Evolutionary conservation across 2,888 invertebrate genomes (phyloP).

Genomic region (Onthophagus sagittarius): DNA sequence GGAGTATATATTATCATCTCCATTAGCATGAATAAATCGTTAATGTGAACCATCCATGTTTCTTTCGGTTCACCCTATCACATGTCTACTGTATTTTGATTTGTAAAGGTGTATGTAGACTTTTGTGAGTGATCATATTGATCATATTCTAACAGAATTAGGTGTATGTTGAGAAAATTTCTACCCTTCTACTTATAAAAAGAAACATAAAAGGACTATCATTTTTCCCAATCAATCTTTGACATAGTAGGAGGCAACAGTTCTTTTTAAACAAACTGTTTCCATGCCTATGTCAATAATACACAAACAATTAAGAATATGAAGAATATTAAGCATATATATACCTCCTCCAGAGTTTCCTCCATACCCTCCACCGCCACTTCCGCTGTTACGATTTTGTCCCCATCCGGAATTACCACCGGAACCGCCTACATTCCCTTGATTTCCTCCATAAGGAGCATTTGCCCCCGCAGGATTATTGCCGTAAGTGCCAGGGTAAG

Average conservation of each 20-base stretch:
- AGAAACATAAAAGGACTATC: constrained; percentile 45
- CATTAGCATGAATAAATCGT: too few relatives aligned
- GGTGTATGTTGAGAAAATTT: constrained; percentile 42
- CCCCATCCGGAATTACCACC: constrained; percentile 35
- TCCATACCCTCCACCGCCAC: constrained; percentile 32
- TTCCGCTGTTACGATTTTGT: constrained; percentile 32
- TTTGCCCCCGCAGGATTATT: constrained; percentile 28
- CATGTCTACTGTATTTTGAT: too few relatives aligned
- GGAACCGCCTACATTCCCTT: constrained; percentile 30
- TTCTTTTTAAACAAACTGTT: constrained; percentile 30
- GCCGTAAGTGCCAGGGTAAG: constrained; percentile 35
- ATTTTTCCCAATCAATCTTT: constrained; percentile 38
- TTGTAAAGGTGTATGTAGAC: too few relatives aligned
- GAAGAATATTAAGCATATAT: background rate
- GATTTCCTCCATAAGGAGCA: constrained; percentile 28
- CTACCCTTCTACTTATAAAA: constrained; percentile 41
- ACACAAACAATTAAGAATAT: background rate
- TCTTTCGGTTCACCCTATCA: too few relatives aligned
- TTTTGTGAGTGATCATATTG: too few relatives aligned
- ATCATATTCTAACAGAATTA: too few relatives aligned
- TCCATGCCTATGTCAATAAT: constrained; percentile 45
- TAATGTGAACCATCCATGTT: too few relatives aligned
- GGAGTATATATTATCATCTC: too few relatives aligned
- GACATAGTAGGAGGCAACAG: constrained; percentile 44
- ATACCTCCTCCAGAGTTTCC: constrained; percentile 16